phyloP scores from a whole-genome alignment of 2,888 invertebrate species.

The Cerceris ruficornis region DNA sequence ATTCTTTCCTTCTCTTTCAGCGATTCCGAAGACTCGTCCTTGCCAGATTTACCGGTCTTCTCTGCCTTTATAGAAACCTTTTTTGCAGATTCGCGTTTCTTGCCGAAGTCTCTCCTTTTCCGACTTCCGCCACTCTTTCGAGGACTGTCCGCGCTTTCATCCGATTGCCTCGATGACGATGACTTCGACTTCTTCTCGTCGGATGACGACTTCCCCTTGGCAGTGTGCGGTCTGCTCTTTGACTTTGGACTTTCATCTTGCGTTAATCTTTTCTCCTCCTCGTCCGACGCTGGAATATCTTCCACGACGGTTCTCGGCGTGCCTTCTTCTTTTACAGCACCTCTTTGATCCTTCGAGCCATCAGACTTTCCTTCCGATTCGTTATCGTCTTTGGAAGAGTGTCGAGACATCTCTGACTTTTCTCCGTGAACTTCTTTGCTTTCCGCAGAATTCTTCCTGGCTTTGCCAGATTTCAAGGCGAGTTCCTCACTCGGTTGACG shows the following conservation, averaged over 20 bases:
- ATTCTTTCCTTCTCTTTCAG: background rate
- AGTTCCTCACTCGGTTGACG: background rate
- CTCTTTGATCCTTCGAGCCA: slow-evolving; percentile 14
- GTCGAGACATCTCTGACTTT: slow-evolving; percentile 18
- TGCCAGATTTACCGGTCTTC: background rate
- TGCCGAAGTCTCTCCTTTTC: slow-evolving; percentile 23
- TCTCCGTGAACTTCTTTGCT: slow-evolving; percentile 8
- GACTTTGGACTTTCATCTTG: slow-evolving; percentile 3
- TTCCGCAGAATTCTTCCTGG: background rate
- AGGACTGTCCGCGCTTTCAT: slow-evolving; percentile 18
- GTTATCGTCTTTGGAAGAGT: slow-evolving; percentile 7
- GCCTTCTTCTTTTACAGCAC: slow-evolving; percentile 1
- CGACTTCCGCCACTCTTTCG: slow-evolving; percentile 21
- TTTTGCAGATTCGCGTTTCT: slow-evolving; percentile 30
- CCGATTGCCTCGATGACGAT: slow-evolving; percentile 35
- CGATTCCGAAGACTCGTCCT: slow-evolving; percentile 1
- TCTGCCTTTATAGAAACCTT: slow-evolving; percentile 17
- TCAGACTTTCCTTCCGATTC: slow-evolving; percentile 17
- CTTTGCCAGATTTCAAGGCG: slow-evolving; percentile 28
- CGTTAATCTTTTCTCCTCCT: slow-evolving; percentile 29
- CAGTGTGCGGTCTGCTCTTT: slow-evolving; percentile 4
- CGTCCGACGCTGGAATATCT: slow-evolving; percentile 21
- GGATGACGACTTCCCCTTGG: slow-evolving; percentile 10
- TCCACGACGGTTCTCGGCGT: slow-evolving; percentile 31
- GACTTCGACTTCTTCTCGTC: slow-evolving; percentile 39